phyloP scores from a whole-genome alignment of 1,140 invertebrate species.

The Episyrphus balteatus region DNA sequence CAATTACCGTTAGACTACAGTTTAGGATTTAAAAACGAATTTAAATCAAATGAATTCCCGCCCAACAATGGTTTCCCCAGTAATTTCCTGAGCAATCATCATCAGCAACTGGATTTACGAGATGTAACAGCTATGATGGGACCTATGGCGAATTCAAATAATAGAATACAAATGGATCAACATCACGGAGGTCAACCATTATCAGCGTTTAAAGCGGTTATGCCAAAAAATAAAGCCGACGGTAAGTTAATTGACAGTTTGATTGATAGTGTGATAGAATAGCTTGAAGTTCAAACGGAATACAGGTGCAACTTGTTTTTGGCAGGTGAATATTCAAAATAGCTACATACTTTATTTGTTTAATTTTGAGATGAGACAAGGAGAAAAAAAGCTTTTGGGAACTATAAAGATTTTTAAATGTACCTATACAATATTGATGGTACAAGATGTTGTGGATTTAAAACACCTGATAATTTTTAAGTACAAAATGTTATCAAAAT shows the following conservation, averaged over 20 bases:
- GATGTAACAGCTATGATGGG: constrained; percentile 25
- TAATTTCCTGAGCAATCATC: constrained; percentile 12
- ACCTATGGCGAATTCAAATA: constrained; percentile 21
- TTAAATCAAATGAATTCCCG: constrained; percentile 8
- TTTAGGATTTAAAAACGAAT: constrained; percentile 10
- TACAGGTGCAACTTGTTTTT: too few species aligned
- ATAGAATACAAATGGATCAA: constrained; percentile 17
- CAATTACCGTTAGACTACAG: constrained; percentile 32
- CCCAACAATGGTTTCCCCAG: constrained; percentile 19
- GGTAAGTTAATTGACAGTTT: constrained; percentile 17
- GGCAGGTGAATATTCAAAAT: too few species aligned
- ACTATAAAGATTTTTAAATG: too few species aligned
- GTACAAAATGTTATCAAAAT: too few species aligned
- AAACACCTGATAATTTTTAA: too few species aligned
- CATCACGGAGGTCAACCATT: constrained; percentile 16
- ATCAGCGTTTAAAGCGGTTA: constrained; percentile 32
- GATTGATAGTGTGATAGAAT: background rate
- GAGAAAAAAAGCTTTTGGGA: too few species aligned
- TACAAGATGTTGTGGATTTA: too few species aligned
- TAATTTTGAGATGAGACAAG: too few species aligned
- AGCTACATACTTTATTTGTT: too few species aligned
- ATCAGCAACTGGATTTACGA: constrained; percentile 21
- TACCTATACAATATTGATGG: too few species aligned
- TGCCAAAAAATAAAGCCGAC: constrained; percentile 32
- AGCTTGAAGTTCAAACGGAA: background rate